These are phyloP conservation scores for Netelia inedita DNA, from an alignment of 2,888 invertebrate genomes.

Conservation along the genomic window DNA sequence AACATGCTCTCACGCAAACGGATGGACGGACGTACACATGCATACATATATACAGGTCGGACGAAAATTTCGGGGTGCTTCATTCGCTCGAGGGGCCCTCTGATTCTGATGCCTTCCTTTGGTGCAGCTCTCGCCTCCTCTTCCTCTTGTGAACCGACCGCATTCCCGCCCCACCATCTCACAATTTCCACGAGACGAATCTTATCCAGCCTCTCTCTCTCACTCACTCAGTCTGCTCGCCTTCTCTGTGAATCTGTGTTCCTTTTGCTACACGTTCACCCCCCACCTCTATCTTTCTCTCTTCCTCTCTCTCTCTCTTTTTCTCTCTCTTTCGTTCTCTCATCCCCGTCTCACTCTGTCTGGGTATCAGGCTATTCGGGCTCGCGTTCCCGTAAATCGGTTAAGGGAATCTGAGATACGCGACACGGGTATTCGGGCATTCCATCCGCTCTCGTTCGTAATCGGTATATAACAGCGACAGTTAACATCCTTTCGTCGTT, in stretches of 20 bases:
- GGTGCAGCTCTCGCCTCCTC: slow-evolving; percentile 75
- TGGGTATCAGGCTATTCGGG: slow-evolving; percentile 23
- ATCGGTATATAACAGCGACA: slow-evolving; percentile 63
- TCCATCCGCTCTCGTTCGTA: slow-evolving; percentile 52
- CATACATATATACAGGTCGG: background rate
- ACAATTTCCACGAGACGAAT: slow-evolving; percentile 69
- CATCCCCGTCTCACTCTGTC: slow-evolving; percentile 47
- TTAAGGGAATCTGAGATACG: slow-evolving; percentile 66
- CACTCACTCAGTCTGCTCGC: slow-evolving; percentile 46
- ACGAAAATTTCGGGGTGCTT: slow-evolving; percentile 55
- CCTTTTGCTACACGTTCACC: slow-evolving; percentile 7
- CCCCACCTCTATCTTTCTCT: slow-evolving; percentile 8
- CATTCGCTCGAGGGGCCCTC: slow-evolving; percentile 54
- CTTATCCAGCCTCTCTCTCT: slow-evolving; percentile 63
- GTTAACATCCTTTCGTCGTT: slow-evolving; percentile 61
- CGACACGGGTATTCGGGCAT: slow-evolving; percentile 58
- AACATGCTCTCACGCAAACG: background rate
- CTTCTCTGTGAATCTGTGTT: slow-evolving; percentile 30
- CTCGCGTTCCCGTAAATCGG: slow-evolving; percentile 60
- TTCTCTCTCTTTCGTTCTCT: slow-evolving; percentile 20
- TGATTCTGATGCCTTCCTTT: slow-evolving; percentile 48
- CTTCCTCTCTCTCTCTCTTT: slow-evolving; percentile 46
- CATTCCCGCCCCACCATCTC: slow-evolving; percentile 81
- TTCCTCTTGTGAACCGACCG: slow-evolving; percentile 80
- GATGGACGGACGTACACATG: background rate